These are phyloP conservation scores for Heliconius charithonia DNA, from an alignment of 2,888 invertebrate genomes.

Conservation along the genomic window DNA sequence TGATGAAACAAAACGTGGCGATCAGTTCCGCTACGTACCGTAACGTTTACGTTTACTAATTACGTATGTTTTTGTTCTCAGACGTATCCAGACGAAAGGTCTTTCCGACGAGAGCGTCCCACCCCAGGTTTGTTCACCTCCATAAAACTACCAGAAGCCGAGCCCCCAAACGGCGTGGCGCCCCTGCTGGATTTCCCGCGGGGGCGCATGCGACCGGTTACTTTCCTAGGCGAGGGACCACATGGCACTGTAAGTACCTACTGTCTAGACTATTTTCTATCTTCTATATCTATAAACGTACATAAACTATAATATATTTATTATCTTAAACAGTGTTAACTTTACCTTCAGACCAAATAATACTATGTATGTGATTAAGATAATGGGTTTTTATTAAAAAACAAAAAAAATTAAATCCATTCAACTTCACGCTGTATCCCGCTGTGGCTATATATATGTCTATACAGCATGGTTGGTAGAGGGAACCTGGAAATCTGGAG, in stretches of 20 bases:
- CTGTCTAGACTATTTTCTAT: background rate
- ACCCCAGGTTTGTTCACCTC: slow-evolving; percentile 89
- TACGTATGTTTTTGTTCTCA: slow-evolving; percentile 51
- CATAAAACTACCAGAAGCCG: slow-evolving; percentile 88
- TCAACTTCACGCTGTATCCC: no score
- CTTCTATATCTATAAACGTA: background rate
- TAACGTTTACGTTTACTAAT: background rate
- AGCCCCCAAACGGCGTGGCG: slow-evolving; percentile 86
- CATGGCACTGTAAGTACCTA: slow-evolving; percentile 90
- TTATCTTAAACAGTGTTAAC: background rate
- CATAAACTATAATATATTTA: background rate
- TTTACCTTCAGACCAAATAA: no score
- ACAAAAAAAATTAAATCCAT: no score
- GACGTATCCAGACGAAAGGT: slow-evolving; percentile 76
- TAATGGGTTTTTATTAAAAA: no score
- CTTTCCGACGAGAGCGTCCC: slow-evolving; percentile 85
- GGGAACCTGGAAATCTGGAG: no score
- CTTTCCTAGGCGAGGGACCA: slow-evolving; percentile 94
- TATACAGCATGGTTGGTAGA: no score
- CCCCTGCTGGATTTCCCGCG: slow-evolving; percentile 91
- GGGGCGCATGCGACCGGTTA: slow-evolving; percentile 91
- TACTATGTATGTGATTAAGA: no score
- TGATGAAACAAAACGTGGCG: no score
- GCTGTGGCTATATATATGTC: no score
- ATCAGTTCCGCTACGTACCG: no score